Evolutionary conservation across 2,797 vertebrate genomes (phyloP), one percentile per base, ranked within the genome.

Genomic region (Lacerta agilis): DNA sequence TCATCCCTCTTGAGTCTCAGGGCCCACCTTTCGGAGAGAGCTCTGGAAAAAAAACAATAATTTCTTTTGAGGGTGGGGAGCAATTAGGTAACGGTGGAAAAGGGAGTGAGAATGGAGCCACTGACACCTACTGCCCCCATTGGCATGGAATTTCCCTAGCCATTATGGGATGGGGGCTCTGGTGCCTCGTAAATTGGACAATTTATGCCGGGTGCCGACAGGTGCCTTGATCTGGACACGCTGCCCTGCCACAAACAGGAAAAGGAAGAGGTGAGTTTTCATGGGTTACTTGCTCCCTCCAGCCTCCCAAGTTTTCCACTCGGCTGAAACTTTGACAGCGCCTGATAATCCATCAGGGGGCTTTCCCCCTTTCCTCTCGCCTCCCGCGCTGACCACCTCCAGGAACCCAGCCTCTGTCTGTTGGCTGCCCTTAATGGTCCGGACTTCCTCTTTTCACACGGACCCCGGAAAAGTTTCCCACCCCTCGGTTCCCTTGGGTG

Each of bases 201-300:
- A 91, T 92, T 94, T 94, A 82, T 55, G 95, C 94, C 93, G 0
- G 91, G 92, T 77, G 0, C 66, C 45, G 96, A 96, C 43, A 89
- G 89, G 88, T 0, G 36, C 18, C 97, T 97, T 98, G 98, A 98
- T 98, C 97, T 95, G 93, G 95, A 95, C 92, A 96, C 95, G 96
- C 97, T 94, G 94, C 95, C 96, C 96, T 96, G 94, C 95, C 93
- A 93, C 84, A 91, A 93, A 96, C 96, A 97, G 96, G 96, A 97
- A 97, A 95, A 95, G 97, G 97, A 97, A 97, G 95, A 94, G 93
- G 92, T 93, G 95, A 95, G 95, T 97, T 96, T 97, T 98, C 97
- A 98, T 97, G 98, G 97, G 95, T 97, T 97, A 95, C 95, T 95
- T 93, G 94, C 88, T 96, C 93, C 88, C 95, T 94, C 91, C 95